Evolutionary conservation across 2,888 invertebrate species (phyloP).

Genomic region (Drosophila pegasa): DNA sequence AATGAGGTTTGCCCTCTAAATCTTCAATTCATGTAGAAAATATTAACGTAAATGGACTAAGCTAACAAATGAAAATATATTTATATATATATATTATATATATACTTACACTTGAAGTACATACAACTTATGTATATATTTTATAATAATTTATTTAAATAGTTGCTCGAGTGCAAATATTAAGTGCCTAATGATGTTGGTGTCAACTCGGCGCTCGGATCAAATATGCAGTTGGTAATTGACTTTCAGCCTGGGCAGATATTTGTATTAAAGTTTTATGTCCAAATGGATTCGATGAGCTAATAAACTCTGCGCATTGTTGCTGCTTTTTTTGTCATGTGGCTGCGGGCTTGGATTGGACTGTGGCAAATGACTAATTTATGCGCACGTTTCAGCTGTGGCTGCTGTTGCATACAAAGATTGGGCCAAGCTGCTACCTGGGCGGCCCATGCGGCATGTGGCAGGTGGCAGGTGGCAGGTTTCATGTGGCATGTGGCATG

Average conservation of each 20-base stretch:
- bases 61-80: background rate
- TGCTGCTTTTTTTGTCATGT: background rate
- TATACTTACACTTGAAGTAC: background rate
- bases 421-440: slow-evolving; percentile 31
- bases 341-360: slow-evolving; percentile 5
- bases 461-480: slow-evolving; percentile 24
- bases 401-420: slow-evolving; percentile 60
- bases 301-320: slow-evolving; percentile 20
- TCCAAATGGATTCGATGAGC: slow-evolving; percentile 1
- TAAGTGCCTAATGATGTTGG: background rate
- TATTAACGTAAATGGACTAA: background rate
- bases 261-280: slow-evolving; percentile 1
- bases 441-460: slow-evolving; percentile 28
- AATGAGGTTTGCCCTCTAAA: background rate
- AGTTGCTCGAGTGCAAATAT: background rate
- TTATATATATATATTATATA: background rate
- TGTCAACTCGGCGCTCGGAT: background rate
- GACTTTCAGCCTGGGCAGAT: background rate
- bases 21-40: background rate
- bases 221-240: slow-evolving; percentile 3
- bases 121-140: background rate
- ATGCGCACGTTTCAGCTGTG: slow-evolving; percentile 53
- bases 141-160: background rate
- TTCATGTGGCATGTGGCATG: slow-evolving; percentile 19
- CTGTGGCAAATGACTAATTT: slow-evolving; percentile 54